These are phyloP conservation scores for Barypeithes pellucidus DNA, from an alignment of 2,888 invertebrate genomes.

Conservation along the genomic window DNA sequence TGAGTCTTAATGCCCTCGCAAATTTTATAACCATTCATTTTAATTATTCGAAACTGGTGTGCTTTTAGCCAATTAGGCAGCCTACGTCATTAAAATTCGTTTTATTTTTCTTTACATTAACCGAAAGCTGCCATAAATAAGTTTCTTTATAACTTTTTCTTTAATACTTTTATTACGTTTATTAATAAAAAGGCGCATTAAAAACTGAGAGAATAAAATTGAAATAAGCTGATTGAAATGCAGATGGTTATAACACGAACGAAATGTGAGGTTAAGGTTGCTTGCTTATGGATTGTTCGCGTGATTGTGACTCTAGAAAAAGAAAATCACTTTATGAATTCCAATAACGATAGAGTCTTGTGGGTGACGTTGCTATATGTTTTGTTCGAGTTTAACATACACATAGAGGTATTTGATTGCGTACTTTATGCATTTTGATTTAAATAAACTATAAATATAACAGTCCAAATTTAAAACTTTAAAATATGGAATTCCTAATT, in stretches of 20 bases:
- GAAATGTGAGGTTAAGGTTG: conserved; percentile 51
- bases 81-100: conserved; percentile 1
- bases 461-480: no score
- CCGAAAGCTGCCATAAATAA: conserved; percentile 8
- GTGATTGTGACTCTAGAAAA: conserved; percentile 48
- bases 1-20: no score
- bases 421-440: no score
- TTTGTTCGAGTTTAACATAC: neutral
- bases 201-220: conserved; percentile 38
- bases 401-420: no score
- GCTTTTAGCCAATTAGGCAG: neutral
- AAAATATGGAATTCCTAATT: no score
- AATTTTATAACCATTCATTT: no score
- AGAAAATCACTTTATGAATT: conserved; percentile 51
- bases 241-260: conserved; percentile 35
- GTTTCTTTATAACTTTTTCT: neutral
- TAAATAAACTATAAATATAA: no score
- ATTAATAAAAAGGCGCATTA: conserved; percentile 27
- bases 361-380: conserved; percentile 28
- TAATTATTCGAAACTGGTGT: conserved; percentile 2
- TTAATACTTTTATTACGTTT: conserved; percentile 11
- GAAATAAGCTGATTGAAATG: conserved; percentile 41
- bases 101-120: conserved; percentile 2
- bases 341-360: conserved; percentile 13
- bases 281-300: conserved; percentile 56